These are phyloP conservation scores for Ptiloglossa arizonensis DNA, from an alignment of 1,140 invertebrate genomes.

Conservation along the genomic window DNA sequence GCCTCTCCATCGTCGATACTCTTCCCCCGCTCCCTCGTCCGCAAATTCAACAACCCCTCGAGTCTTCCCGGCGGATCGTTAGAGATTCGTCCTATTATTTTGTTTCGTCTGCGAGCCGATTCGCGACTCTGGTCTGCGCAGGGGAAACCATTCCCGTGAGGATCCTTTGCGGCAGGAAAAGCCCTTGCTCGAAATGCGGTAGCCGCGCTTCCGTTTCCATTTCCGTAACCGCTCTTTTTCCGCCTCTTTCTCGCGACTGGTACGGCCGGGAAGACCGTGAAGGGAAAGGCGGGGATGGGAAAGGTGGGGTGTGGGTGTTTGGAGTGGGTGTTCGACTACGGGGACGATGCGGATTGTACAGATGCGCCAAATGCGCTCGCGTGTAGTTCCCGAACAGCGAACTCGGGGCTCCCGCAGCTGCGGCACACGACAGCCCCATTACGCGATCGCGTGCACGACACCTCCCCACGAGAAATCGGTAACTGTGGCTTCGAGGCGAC, in stretches of 20 bases:
- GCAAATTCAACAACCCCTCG: too few species aligned
- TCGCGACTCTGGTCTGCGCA: too few species aligned
- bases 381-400: constrained; percentile 31
- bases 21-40: too few species aligned
- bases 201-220: neutral
- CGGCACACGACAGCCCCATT: constrained; percentile 43
- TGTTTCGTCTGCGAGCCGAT: too few species aligned
- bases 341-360: constrained; percentile 3
- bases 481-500: constrained; percentile 15
- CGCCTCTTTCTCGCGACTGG: neutral
- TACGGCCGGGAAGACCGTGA: too few species aligned
- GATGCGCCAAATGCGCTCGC: constrained; percentile 17
- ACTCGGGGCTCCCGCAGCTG: constrained; percentile 11
- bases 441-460: constrained; percentile 27
- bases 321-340: neutral
- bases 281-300: neutral
- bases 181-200: too few species aligned
- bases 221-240: neutral
- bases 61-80: too few species aligned
- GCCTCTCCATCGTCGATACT: too few species aligned
- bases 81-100: too few species aligned
- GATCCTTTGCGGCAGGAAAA: neutral
- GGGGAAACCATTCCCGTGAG: neutral
- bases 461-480: constrained; percentile 5
- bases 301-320: too few species aligned